Evolutionary conservation across 2,113 vertebrate species (phyloP), one percentile per base, ranked within the genome.

Genomic region (Syngnathus typhle): DNA sequence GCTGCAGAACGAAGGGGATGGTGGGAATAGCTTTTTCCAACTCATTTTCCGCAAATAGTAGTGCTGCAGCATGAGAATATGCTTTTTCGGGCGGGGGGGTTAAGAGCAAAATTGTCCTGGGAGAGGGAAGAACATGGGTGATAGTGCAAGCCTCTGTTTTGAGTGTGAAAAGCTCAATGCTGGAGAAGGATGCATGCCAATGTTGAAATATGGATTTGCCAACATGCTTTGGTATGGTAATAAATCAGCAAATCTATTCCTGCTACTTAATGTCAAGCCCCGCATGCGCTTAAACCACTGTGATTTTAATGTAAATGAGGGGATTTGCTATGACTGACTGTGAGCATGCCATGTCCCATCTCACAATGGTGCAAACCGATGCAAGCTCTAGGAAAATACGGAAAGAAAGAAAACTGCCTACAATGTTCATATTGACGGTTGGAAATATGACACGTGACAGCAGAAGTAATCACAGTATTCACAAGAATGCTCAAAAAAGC

Each of bases 11-110:
- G 66, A 59, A 27, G 1, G 19, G n/a, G 43, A 49, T 38, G 64
- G 58, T 16, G n/a, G 46, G 16, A 47, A 64, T 32, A 41, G 13
- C 7, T 21, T 41, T 41, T 21, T 13, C 39, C 6, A 62, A 44
- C n/a, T 44, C n/a, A 7, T 78, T 72, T 88, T 87, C 86, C 87
- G 87, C 88, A 79, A 79, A 86, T 83, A 73, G 82, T 69, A 81
- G 67, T 36, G 16, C 8, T 72, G 67, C 73, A 77, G 27, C 86
- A 76, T 84, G 85, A 0, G 51, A 70, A 77, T 73, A 82, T 78
- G 77, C 82, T 85, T 90, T 88, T 89, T 77, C 78, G 73, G 75
- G 55, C 36, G 54, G 75, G 68, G 55, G 38, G 54, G 75, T 80
- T 75, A 61, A 84, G 81, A 82, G 79, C 72, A 82, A 56, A 82